Base-by-base conservation (phyloP, 2,113 vertebrate genomes). In the Cottus gobio region DNA sequence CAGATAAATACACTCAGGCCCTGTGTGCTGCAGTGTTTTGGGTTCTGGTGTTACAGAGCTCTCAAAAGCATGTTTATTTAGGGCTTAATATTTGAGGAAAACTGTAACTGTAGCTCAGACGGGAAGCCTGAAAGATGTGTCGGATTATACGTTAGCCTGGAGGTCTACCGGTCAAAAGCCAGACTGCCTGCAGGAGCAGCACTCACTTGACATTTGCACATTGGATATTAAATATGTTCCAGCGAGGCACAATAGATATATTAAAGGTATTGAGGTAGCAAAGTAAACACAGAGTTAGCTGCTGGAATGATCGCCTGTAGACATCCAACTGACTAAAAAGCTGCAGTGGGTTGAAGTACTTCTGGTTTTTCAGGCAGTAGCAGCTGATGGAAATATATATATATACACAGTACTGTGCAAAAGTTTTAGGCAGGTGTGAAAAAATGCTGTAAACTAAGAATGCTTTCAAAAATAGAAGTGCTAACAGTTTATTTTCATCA, bases 91-190 rank as follows among this genome's bases (percentile, higher is more conserved):
- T 7, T 48, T 16, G 18, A 48, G 18, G 18, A 48, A 46, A 46
- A 16, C 42, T 16, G 13, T 16, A 48, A 48, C 46, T 20, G 46
- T 20, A 7, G 46, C 16, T 46, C 15, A 63, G 57, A 37, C 18
- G 18, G 13, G 13, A 8, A 42, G 16, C 62, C n/a, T 64, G 13
- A 42, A 15, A 34, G 34, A 64, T 20, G 65, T 52, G 22, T 75
- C 65, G 30, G 48, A 34, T 85, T 48, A 56, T 66, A 18, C 4
- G 28, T 22, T 75, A 68, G 77, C 90, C 84, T 84, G 68, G 37
- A 72, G 90, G 60, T 12, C 9, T 84, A 90, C 84, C 83, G 87
- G 77, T 85, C 6, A 68, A 34, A 31, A 13, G 2, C 80, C 70
- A 2, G 28, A 71, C 39, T 54, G 58, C 39, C 39, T 13, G 39